Evolutionary conservation across 2,113 vertebrate species (phyloP).

Genomic region (Psammodynastes pulverulentus): DNA sequence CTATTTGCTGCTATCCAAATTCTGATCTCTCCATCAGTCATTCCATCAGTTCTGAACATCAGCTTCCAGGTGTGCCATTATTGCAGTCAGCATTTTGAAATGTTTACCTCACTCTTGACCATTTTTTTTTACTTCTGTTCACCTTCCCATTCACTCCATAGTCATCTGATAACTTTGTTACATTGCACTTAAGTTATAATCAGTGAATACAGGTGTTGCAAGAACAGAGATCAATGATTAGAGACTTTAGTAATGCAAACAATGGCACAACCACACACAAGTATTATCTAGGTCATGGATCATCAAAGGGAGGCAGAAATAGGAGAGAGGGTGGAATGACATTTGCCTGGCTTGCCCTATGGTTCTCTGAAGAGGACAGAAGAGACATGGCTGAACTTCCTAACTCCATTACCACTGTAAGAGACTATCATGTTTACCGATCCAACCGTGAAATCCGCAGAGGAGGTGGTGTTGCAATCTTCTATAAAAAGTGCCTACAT

Average conservation of each 20-base stretch:
- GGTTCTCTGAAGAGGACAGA: background rate
- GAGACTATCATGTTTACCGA: too few relatives aligned
- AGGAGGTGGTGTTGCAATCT: too few relatives aligned
- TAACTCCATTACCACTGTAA: too few relatives aligned
- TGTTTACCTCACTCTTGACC: background rate
- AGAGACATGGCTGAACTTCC: too few relatives aligned
- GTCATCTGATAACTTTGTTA: background rate
- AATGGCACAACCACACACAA: background rate
- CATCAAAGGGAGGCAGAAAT: background rate
- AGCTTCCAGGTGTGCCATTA: background rate
- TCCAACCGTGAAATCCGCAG: too few relatives aligned
- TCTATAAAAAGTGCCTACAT: too few relatives aligned
- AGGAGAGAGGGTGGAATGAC: background rate
- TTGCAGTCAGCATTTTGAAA: background rate
- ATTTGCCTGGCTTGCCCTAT: background rate
- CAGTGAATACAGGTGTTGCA: background rate
- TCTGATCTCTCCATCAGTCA: background rate
- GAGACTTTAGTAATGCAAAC: background rate
- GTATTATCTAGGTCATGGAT: background rate
- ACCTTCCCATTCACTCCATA: background rate
- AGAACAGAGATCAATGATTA: background rate
- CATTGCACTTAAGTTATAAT: background rate
- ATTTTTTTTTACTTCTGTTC: background rate
- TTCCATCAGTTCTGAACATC: background rate
- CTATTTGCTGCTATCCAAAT: too few relatives aligned